Evolutionary conservation across 2,797 vertebrate species (phyloP), one percentile per base, ranked within the genome.

Genomic region (Rhabdomys pumilio): DNA sequence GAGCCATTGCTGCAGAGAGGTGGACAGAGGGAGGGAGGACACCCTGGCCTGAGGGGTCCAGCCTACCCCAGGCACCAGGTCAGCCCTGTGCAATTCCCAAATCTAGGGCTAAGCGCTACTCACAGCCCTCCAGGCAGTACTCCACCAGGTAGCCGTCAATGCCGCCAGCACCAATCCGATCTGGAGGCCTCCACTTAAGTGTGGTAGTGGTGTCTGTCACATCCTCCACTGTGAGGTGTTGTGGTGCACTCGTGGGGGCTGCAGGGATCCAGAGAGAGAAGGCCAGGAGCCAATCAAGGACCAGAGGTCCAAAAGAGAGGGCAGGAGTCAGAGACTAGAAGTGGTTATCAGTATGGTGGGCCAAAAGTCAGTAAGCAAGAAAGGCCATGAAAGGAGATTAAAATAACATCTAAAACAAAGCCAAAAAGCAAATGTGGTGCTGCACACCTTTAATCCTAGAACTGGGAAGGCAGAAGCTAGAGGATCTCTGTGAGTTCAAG

Each of bases 111-210:
- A 3, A 1, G 19, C 19, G 9, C 3, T 79, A 98, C 98, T 99
- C 98, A 99, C 99, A 98, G 98, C 98, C 99, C 98, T 99, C 99
- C 96, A 98, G 97, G 97, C 99, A 99, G 98, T 99, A 99, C 97
- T 99, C 99, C 29, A 99, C 98, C 97, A 99, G 98, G 98, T 99
- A 99, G 5, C 99, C 99, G 0, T 99, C 99, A 14, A 99, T 99
- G 97, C 99, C 99, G 0, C 99, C 99, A 0, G 99, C 99, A 29
- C 99, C 99, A 0, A 99, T 98, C 96, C 97, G 98, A 85, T 99
- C 99, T 0, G 99, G 99, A 6, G 99, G 99, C 93, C 99, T 99
- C 99, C 99, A 99, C 98, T 99, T 99, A 94, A 99, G 98, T 0
- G 98, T 98, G 75, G 99, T 99, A 86, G 99, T 99, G 80, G 98